phyloP scores from a whole-genome alignment of 2,888 invertebrate species.

The Aleiodes leptofemur region DNA sequence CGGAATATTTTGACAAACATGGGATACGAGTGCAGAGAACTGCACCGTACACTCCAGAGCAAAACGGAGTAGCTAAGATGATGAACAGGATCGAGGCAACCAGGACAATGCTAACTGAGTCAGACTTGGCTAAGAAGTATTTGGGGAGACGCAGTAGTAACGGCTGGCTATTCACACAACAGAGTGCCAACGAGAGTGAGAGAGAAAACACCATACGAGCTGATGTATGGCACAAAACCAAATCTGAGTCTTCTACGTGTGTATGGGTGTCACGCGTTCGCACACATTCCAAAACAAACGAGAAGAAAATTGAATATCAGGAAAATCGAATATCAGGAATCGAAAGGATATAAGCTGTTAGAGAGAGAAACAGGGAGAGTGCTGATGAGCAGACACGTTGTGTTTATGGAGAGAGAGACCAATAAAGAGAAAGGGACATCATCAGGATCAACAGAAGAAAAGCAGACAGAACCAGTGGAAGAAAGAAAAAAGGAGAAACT shows the following conservation, averaged over 20 bases:
- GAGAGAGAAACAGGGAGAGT: constrained; percentile 39
- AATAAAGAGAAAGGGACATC: neutral
- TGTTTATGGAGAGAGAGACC: constrained; percentile 32
- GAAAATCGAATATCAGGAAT: constrained; percentile 44
- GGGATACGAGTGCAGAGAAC: constrained; percentile 59
- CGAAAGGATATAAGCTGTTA: constrained; percentile 45
- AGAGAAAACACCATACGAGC: constrained; percentile 44
- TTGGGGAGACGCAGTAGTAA: constrained; percentile 63
- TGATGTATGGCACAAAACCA: constrained; percentile 42
- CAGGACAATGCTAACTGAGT: constrained; percentile 2
- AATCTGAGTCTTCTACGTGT: constrained; percentile 41
- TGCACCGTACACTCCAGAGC: constrained; percentile 60
- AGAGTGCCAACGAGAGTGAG: constrained; percentile 45
- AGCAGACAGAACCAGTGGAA: neutral
- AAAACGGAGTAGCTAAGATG: constrained; percentile 62
- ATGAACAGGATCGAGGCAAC: constrained; percentile 21
- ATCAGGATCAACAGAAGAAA: too few species aligned
- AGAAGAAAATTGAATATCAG: constrained; percentile 46
- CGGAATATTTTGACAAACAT: constrained; percentile 49
- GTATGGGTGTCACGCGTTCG: constrained; percentile 46
- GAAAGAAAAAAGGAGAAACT: too few species aligned
- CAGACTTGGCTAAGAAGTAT: constrained; percentile 46
- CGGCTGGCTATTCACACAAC: constrained; percentile 60
- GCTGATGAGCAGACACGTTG: constrained; percentile 42
- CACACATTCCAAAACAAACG: constrained; percentile 47